phyloP scores from a whole-genome alignment of 2,113 vertebrate species.

The Synodontis membranacea region DNA sequence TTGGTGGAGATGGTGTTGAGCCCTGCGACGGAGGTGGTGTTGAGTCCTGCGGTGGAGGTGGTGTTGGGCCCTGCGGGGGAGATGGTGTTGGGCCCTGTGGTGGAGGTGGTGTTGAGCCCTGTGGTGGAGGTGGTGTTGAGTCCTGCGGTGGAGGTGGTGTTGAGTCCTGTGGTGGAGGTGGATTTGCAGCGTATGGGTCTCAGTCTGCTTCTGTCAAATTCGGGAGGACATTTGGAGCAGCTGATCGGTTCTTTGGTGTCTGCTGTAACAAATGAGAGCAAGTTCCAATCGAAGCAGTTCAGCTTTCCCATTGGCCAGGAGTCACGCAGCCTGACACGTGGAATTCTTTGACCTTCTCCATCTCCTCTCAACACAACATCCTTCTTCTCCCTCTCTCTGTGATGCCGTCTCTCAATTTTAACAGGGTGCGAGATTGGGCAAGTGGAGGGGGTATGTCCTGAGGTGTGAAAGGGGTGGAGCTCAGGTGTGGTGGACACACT shows the following conservation, averaged over 20 bases:
- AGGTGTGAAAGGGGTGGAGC: neutral
- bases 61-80: neutral
- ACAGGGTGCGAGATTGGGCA: neutral
- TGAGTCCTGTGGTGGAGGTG: neutral
- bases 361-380: neutral
- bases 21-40: neutral
- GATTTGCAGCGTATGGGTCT: neutral
- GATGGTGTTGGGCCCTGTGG: neutral
- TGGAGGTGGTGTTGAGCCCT: neutral
- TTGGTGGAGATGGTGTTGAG: neutral
- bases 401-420: neutral
- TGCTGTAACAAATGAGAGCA: neutral
- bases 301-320: constrained; percentile 55
- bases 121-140: neutral
- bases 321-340: constrained; percentile 35
- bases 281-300: neutral
- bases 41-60: neutral
- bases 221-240: neutral
- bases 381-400: neutral
- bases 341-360: neutral
- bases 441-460: neutral
- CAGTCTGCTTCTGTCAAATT: constrained; percentile 18
- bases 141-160: neutral
- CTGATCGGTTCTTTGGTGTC: constrained; percentile 7
- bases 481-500: neutral